These are phyloP conservation scores for Hyperopisus bebe DNA, from an alignment of 2,113 vertebrate genomes.

Conservation along the genomic window DNA sequence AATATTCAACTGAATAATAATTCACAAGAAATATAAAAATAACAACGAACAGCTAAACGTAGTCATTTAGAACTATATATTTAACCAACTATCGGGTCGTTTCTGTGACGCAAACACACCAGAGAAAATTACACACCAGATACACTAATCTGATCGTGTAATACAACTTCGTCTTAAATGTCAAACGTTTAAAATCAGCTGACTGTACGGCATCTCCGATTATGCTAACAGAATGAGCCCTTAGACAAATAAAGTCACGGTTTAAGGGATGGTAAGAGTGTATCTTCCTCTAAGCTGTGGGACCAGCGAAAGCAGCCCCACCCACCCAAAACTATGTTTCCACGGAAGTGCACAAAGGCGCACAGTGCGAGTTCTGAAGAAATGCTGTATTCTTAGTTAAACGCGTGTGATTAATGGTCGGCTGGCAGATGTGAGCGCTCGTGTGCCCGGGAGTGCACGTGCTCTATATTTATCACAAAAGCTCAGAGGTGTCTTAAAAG, in stretches of 20 bases:
- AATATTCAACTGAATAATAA: not conserved
- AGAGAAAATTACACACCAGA: not conserved
- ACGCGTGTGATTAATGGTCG: not conserved
- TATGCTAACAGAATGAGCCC: not conserved
- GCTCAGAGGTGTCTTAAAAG: not conserved
- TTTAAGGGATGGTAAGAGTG: not conserved
- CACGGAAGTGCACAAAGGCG: not conserved
- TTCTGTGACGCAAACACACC: not conserved
- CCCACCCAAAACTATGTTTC: not conserved
- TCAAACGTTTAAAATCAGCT: not conserved
- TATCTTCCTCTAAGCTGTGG: not conserved
- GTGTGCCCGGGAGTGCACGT: not conserved
- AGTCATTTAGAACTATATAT: not conserved
- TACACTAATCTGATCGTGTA: not conserved
- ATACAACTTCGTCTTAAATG: not conserved
- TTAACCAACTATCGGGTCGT: not conserved
- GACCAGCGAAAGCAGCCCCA: not conserved
- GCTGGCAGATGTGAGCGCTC: not conserved
- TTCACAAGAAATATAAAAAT: not conserved
- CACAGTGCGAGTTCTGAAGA: slow-evolving; percentile 7
- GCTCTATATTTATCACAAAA: not conserved
- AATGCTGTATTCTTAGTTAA: not conserved
- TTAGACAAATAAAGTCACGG: not conserved
- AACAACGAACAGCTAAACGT: not conserved
- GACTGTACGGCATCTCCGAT: not conserved